A percentile compares a stretch with the other conserved stretches of the same genome.
Conservation (phyloP, 2,888 invertebrate species). For the Eilema depressum region DNA sequence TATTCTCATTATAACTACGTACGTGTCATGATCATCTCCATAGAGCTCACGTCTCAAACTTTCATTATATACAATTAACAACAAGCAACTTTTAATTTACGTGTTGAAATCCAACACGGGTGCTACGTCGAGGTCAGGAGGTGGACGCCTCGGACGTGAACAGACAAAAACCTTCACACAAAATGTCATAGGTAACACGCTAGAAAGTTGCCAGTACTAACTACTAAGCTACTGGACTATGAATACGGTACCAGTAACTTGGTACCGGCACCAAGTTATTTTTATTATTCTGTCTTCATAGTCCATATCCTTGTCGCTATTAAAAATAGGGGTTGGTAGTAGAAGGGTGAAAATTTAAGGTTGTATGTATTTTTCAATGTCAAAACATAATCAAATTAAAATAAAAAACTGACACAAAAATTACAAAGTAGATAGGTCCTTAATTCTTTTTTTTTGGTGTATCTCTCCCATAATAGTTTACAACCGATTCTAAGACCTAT, state of each 20-base stretch:
- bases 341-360: no score
- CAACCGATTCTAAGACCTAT: no score
- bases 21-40: not conserved
- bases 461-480: no score
- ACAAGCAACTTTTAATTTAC: slow-evolving; percentile 4
- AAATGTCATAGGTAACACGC: not conserved
- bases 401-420: no score
- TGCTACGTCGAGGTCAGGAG: not conserved
- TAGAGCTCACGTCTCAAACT: not conserved
- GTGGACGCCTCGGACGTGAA: not conserved
- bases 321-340: no score
- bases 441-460: no score
- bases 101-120: slow-evolving; percentile 1
- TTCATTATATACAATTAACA: slow-evolving; percentile 4
- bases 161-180: not conserved
- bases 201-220: not conserved
- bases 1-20: not conserved
- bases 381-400: no score
- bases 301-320: no score
- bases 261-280: not conserved
- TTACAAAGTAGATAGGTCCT: no score
- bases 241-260: not conserved
- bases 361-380: no score
- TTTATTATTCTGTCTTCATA: no score
- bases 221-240: no score